Percentiles rank a stretch among this genome's conserved stretches.
Conservation (phyloP, 1,140 invertebrate genomes). For the Drosophila busckii region DNA sequence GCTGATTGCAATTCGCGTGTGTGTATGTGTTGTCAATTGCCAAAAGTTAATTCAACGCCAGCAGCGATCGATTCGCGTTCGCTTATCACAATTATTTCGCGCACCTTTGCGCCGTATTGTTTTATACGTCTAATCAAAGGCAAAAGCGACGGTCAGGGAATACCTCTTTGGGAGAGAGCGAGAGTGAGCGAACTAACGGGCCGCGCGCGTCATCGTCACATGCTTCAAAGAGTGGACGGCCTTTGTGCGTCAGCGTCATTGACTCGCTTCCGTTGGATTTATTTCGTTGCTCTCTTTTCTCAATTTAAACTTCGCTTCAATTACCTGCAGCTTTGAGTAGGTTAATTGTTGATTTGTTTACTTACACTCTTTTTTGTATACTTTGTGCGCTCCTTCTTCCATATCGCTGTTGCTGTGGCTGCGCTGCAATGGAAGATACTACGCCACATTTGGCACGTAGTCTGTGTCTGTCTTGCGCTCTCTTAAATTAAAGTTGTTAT, state of each 20-base stretch:
- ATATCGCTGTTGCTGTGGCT: constrained; percentile 23
- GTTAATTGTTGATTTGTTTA: constrained; percentile 54
- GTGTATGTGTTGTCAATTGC: constrained; percentile 7
- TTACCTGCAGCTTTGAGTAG: constrained; percentile 4
- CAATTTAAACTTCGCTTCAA: neutral
- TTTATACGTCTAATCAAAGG: constrained; percentile 17
- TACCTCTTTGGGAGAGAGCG: constrained; percentile 9
- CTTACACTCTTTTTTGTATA: constrained; percentile 38
- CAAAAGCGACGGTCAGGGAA: constrained; percentile 32
- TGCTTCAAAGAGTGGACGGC: constrained; percentile 27
- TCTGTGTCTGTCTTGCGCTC: constrained; percentile 33
- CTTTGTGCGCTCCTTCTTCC: neutral
- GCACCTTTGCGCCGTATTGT: constrained; percentile 28
- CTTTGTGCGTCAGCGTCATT: constrained; percentile 52
- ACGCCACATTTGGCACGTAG: constrained; percentile 63
- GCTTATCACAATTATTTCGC: constrained; percentile 29
- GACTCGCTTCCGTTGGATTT: constrained; percentile 11
- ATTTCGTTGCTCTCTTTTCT: neutral
- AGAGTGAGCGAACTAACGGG: too few relatives aligned
- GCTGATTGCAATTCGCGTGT: constrained; percentile 21
- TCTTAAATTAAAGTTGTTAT: constrained; percentile 22
- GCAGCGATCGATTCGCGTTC: constrained; percentile 12
- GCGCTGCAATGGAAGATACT: constrained; percentile 11
- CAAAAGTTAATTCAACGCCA: constrained; percentile 5
- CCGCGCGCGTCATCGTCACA: constrained; percentile 37